A percentile compares a stretch with the other conserved stretches of the same genome.
These are phyloP conservation scores for Papilio protenor DNA, from an alignment of 2,888 invertebrate species.

Conservation along the genomic window DNA sequence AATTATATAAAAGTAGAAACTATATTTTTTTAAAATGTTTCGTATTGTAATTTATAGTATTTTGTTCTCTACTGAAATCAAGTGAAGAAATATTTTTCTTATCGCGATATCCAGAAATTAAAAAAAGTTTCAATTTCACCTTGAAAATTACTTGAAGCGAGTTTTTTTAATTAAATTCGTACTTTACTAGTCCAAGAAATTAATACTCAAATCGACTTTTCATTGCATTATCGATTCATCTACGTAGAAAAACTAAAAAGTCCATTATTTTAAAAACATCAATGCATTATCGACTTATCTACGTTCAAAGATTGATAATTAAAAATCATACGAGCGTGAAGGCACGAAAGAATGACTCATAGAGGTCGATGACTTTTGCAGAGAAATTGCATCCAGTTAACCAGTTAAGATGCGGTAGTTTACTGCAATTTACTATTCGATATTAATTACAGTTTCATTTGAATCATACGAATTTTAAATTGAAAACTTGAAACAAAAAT, in stretches of 20 bases:
- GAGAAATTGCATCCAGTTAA: constrained; percentile 55
- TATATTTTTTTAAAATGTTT: neutral
- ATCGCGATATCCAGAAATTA: too few relatives aligned
- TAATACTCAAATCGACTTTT: too few relatives aligned
- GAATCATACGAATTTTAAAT: neutral
- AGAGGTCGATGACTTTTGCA: constrained; percentile 50
- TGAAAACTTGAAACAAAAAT: neutral
- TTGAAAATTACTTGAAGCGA: too few relatives aligned
- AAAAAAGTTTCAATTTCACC: too few relatives aligned
- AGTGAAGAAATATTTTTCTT: neutral
- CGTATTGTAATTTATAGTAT: neutral
- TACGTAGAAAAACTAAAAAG: neutral
- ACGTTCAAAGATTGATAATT: neutral
- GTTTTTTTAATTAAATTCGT: too few relatives aligned
- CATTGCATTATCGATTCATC: too few relatives aligned
- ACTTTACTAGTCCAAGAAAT: too few relatives aligned
- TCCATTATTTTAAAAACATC: neutral
- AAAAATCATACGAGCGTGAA: constrained; percentile 31
- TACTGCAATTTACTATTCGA: neutral
- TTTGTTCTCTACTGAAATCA: too few relatives aligned
- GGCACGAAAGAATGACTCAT: constrained; percentile 38
- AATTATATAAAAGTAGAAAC: neutral
- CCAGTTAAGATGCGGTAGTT: constrained; percentile 37
- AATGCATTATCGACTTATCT: constrained; percentile 2
- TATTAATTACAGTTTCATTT: neutral